phyloP scores from a whole-genome alignment of 2,888 invertebrate species.

The Aethes cnicana region DNA sequence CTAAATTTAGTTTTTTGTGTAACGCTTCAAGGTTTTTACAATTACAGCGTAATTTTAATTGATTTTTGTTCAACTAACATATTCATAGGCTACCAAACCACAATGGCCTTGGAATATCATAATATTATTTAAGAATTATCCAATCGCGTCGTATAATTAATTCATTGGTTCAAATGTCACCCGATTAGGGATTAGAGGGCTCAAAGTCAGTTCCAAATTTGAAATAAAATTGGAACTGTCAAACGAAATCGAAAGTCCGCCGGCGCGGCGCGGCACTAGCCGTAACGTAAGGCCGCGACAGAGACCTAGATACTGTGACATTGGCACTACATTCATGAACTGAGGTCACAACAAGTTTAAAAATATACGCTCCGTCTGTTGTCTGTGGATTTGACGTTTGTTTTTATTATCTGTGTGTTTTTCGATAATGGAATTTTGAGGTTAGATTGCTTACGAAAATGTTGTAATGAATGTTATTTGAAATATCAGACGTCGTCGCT shows the following conservation, averaged over 20 bases:
- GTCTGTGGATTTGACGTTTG: constrained; percentile 43
- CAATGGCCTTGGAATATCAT: no score
- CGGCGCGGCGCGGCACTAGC: constrained; percentile 35
- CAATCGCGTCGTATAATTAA: no score
- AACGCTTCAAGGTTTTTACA: no score
- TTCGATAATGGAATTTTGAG: constrained; percentile 35
- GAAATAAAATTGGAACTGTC: background rate
- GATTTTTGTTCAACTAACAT: no score
- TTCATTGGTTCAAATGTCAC: no score
- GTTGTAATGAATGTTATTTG: background rate
- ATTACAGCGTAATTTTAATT: no score
- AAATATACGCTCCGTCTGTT: constrained; percentile 59
- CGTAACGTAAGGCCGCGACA: constrained; percentile 71
- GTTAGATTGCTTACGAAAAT: no score
- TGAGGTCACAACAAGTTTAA: constrained; percentile 75
- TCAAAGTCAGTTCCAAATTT: background rate
- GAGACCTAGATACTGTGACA: constrained; percentile 79
- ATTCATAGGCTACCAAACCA: no score
- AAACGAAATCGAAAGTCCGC: constrained; percentile 27
- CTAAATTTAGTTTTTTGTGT: no score
- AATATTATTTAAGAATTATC: no score
- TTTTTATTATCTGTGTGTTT: constrained; percentile 51
- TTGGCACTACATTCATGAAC: constrained; percentile 81
- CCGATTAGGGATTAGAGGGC: no score
- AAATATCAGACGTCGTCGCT: background rate